Evolutionary conservation across 1,140 invertebrate genomes (phyloP), one percentile per base, ranked within the genome.

Genomic region (Neotoxoptera formosana): DNA sequence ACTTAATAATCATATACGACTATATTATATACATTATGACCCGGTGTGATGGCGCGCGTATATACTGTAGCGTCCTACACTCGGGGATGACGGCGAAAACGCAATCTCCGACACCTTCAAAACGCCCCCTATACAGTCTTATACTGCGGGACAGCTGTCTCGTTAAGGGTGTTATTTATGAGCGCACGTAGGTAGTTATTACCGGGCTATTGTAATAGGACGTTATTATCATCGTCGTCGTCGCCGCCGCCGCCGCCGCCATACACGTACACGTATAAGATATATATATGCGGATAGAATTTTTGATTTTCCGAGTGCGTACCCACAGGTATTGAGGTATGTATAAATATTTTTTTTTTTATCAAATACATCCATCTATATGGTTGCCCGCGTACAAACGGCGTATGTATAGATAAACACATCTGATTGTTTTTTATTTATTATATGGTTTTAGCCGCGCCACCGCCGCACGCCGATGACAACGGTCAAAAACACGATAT

Each of bases 81-180:
- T 20, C 47, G 67, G n/a, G 91, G 45, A 92, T 23, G 53, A 76
- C 14, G 56, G 45, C 45, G 60, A 91, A 91, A 76, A 91, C 90
- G 60, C 90, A 91, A 60, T 91, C 56, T 91, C 91, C 91, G 47
- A 92, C 91, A 92, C 91, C 91, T 92, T 92, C 76, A 47, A 51
- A 81, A 76, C 90, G 67, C 91, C 91, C 91, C 76, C 21, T n/a
- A 60, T 30, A 25, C 60, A 34, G 87, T 89, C 87, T 89, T 91
- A 41, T 41, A 83, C 34, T 60, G 91, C 91, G 91, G 47, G 76
- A 47, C 91, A 93, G 91, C 81, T 93, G 91, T 93, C 91, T 93
- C 91, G 91, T 93, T 93, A 93, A 93, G 91, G 91, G 91, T 93
- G 81, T 93, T 93, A 93, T 93, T 93, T 93, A 93, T 93, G 91